Evolutionary conservation across 2,888 invertebrate genomes (phyloP).

Genomic region (Drosophila infuscata): DNA sequence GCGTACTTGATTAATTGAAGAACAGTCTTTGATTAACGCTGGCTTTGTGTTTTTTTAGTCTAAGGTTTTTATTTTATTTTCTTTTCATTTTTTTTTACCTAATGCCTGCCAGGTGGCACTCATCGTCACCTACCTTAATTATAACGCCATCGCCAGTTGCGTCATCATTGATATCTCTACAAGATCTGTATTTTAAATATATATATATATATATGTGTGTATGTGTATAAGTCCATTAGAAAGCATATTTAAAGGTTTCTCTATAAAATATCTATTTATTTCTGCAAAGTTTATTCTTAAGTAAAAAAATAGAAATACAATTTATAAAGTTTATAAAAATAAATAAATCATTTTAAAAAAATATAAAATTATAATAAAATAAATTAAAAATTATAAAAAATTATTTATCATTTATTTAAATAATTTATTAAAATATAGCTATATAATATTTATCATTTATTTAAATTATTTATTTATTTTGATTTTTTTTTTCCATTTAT

Average conservation of each 20-base stretch:
- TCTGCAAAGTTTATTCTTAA: too few relatives aligned
- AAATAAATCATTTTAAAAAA: too few relatives aligned
- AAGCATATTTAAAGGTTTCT: too few relatives aligned
- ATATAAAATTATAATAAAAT: too few relatives aligned
- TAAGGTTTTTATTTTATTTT: background rate
- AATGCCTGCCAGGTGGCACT: conserved; percentile 68
- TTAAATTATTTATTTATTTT: background rate
- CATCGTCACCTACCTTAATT: conserved; percentile 62
- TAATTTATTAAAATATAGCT: too few relatives aligned
- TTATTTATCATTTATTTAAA: too few relatives aligned
- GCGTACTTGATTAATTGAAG: conserved; percentile 68
- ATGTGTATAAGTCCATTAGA: too few relatives aligned
- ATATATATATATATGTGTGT: too few relatives aligned
- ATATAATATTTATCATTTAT: too few relatives aligned
- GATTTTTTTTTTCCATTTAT: background rate
- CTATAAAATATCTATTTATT: background rate
- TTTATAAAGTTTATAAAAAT: background rate
- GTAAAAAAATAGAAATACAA: background rate
- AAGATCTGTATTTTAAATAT: conserved; percentile 37
- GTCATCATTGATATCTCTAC: conserved; percentile 52
- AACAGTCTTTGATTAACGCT: conserved; percentile 21
- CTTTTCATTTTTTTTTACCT: conserved; percentile 22
- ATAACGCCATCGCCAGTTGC: conserved; percentile 71
- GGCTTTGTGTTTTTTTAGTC: conserved; percentile 28
- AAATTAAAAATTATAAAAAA: too few relatives aligned